Evolutionary conservation across 2,113 vertebrate species (phyloP).

Genomic region (Ceuthmochares aereus): DNA sequence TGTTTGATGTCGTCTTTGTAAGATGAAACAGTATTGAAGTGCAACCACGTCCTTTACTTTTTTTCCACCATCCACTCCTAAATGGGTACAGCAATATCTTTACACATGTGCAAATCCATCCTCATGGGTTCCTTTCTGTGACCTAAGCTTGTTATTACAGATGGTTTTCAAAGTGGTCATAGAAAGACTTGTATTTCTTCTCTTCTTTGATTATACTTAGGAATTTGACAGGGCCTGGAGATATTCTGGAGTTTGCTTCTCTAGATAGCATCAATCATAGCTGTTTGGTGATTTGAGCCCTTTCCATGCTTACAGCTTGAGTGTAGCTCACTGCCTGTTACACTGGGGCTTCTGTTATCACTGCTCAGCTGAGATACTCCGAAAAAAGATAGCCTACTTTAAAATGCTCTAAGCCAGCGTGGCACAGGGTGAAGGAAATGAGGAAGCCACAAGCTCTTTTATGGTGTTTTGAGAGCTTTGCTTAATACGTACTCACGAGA

Average conservation of each 20-base stretch:
- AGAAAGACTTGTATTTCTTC: conserved; percentile 45
- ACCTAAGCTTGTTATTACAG: background rate
- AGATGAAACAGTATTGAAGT: background rate
- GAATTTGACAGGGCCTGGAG: conserved; percentile 17
- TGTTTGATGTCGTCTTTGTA: background rate
- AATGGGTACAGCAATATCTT: background rate
- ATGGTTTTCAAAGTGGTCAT: background rate
- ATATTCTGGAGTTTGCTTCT: background rate
- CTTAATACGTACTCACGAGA: background rate
- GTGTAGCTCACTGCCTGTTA: background rate
- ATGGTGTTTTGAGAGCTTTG: background rate
- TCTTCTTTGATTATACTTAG: conserved; percentile 41
- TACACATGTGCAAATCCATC: background rate
- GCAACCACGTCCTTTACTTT: background rate
- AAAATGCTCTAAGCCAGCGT: background rate
- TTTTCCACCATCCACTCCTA: background rate
- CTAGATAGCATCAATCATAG: background rate
- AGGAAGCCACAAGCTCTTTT: background rate
- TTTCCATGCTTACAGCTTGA: background rate
- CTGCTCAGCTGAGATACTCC: background rate
- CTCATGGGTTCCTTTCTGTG: background rate
- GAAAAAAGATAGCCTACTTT: background rate
- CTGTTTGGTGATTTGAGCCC: background rate
- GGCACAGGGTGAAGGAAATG: background rate
- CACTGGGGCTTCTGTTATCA: background rate